phyloP scores from a whole-genome alignment of 1,140 invertebrate species.

The Euglossa dilemma region DNA sequence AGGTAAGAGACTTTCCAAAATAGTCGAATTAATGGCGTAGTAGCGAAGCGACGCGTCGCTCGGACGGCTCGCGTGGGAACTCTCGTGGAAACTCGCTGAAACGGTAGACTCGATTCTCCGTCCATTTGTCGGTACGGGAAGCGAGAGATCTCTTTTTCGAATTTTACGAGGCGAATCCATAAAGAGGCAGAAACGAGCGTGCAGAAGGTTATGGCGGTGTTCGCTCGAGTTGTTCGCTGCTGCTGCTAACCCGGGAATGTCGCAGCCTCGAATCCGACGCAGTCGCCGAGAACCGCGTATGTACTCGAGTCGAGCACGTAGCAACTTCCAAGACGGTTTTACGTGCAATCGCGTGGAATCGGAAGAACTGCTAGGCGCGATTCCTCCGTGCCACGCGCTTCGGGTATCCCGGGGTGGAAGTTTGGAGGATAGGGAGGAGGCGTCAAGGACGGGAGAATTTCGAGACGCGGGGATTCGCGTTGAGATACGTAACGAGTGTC shows the following conservation, averaged over 20 bases:
- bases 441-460: not conserved
- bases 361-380: not conserved
- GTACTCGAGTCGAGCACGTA: too few relatives aligned
- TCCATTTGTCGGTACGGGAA: not conserved
- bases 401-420: not conserved
- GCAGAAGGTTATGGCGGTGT: slow-evolving; percentile 12
- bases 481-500: not conserved
- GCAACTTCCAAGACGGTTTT: not conserved
- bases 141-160: slow-evolving; percentile 28
- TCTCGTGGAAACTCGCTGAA: not conserved
- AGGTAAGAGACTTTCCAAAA: slow-evolving; percentile 65
- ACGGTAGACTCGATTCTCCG: not conserved
- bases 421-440: not conserved
- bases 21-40: not conserved
- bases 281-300: too few relatives aligned
- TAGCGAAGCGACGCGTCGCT: too few relatives aligned
- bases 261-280: too few relatives aligned
- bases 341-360: not conserved
- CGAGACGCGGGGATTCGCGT: not conserved
- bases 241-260: not conserved
- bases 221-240: slow-evolving; percentile 20
- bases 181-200: slow-evolving; percentile 35
- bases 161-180: slow-evolving; percentile 28
- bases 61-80: too few relatives aligned
- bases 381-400: not conserved